phyloP scores from a whole-genome alignment of 1,140 invertebrate species.

The Drosophila fuyamai region DNA sequence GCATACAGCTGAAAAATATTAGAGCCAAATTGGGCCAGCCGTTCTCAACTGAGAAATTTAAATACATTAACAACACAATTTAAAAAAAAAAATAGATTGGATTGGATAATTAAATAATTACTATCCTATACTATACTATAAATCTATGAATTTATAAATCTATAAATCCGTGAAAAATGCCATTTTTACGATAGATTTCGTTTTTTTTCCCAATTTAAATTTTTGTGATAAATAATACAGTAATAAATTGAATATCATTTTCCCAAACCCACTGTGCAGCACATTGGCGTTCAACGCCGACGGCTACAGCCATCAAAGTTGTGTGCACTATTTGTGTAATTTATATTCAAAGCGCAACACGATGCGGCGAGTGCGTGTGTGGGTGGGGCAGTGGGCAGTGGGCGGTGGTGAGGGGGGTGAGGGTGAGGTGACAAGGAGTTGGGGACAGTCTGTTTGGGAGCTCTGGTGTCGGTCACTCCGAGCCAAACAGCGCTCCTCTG shows the following conservation, averaged over 20 bases:
- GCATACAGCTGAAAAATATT: too few species aligned
- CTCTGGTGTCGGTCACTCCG: slow-evolving; percentile 8
- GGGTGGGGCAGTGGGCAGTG: slow-evolving; percentile 1
- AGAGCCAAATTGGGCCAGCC: too few species aligned
- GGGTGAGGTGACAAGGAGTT: slow-evolving; percentile 9
- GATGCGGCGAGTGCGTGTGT: slow-evolving; percentile 43
- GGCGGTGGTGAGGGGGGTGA: slow-evolving; percentile 1
- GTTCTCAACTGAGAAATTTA: too few species aligned
- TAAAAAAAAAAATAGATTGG: too few species aligned
- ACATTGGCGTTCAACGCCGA: slow-evolving; percentile 22
- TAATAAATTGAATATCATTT: neutral
- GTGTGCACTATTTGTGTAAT: slow-evolving; percentile 77
- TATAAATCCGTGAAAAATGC: too few species aligned
- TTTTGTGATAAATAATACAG: too few species aligned
- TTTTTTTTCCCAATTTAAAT: too few species aligned
- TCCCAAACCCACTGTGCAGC: slow-evolving; percentile 14
- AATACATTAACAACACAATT: too few species aligned
- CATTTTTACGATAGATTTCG: too few species aligned
- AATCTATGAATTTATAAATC: too few species aligned
- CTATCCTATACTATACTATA: too few species aligned
- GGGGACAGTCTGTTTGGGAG: slow-evolving; percentile 4
- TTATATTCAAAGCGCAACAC: slow-evolving; percentile 76
- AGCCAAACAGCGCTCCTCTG: slow-evolving; percentile 7
- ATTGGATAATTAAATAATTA: too few species aligned
- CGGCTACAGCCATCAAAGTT: slow-evolving; percentile 61